Evolutionary conservation across 2,888 invertebrate genomes (phyloP).

Genomic region (Sussaba pulchella): DNA sequence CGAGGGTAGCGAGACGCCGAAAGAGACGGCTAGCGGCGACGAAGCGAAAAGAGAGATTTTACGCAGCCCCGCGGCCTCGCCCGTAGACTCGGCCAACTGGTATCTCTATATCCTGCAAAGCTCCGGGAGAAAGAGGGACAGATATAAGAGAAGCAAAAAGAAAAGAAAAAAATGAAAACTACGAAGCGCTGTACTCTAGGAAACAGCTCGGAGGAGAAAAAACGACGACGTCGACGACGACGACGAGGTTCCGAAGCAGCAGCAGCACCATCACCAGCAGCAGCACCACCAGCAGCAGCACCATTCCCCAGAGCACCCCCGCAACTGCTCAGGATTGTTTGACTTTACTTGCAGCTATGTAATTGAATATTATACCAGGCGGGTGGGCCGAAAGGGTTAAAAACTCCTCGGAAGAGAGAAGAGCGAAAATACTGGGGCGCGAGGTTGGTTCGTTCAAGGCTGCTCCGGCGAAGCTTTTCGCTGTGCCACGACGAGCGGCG

Average conservation of each 20-base stretch:
- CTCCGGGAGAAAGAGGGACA: constrained; percentile 36
- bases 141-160: constrained; percentile 12
- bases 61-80: constrained; percentile 37
- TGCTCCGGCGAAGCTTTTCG: constrained; percentile 1
- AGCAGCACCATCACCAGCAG: constrained; percentile 4
- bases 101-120: not conserved
- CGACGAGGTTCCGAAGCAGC: constrained; percentile 74
- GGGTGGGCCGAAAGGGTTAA: constrained; percentile 80
- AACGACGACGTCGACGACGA: constrained; percentile 64
- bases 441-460: constrained; percentile 31
- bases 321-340: constrained; percentile 80
- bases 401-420: constrained; percentile 77
- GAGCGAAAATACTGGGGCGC: constrained; percentile 46
- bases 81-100: constrained; percentile 5
- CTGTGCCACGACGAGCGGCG: not conserved
- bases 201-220: constrained; percentile 37
- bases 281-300: not conserved
- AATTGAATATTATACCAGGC: constrained; percentile 83
- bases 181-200: constrained; percentile 18
- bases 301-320: constrained; percentile 32
- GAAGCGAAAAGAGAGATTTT: constrained; percentile 40
- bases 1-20: not conserved
- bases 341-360: constrained; percentile 83
- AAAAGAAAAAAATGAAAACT: constrained; percentile 25
- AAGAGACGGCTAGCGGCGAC: constrained; percentile 8